phyloP scores from a whole-genome alignment of 2,113 vertebrate genomes.

The Daphoenositta chrysoptera region DNA sequence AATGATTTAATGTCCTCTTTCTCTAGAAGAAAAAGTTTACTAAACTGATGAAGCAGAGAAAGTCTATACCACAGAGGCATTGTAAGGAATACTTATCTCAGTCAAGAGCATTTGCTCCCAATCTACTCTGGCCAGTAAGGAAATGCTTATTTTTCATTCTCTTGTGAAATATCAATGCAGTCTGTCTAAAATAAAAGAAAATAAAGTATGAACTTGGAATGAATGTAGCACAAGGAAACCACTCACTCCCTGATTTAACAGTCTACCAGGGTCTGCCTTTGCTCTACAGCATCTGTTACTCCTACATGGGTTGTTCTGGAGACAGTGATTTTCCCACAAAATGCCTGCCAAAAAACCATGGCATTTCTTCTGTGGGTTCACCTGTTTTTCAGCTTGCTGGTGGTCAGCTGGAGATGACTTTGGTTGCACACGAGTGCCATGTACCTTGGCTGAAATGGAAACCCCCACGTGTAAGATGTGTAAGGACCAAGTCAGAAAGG shows the following conservation, averaged over 20 bases:
- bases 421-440: fast-evolving
- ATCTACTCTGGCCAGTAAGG: not conserved
- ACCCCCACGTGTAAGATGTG: not conserved
- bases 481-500: not conserved
- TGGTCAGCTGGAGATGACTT: not conserved
- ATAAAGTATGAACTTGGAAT: not conserved
- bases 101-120: not conserved
- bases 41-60: not conserved
- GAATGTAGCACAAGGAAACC: not conserved
- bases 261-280: not conserved
- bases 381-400: not conserved
- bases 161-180: not conserved
- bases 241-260: not conserved
- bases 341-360: not conserved
- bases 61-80: not conserved
- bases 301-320: not conserved
- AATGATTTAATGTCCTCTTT: not conserved
- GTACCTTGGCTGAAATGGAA: not conserved
- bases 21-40: not conserved
- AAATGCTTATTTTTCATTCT: not conserved
- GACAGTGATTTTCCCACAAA: not conserved
- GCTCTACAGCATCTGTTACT: not conserved
- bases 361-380: not conserved
- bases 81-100: not conserved
- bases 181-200: not conserved